Conservation (phyloP, 2,888 invertebrate genomes). For the Ectemnius lituratus region DNA sequence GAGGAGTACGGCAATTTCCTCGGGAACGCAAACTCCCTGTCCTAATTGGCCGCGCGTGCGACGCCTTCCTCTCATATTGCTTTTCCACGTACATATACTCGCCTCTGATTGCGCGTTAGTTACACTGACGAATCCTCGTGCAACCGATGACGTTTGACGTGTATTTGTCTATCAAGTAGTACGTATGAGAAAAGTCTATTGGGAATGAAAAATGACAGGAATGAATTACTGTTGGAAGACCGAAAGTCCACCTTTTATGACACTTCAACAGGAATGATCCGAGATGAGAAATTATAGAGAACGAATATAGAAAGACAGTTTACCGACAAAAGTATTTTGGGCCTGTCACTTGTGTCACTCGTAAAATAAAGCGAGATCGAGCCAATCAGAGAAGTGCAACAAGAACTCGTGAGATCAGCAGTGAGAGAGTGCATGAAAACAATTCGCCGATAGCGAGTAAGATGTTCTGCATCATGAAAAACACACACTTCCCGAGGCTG, state of each 20-base stretch:
- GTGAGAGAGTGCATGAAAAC: neutral
- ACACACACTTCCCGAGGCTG: too few species aligned
- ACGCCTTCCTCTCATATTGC: neutral
- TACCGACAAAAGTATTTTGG: too few species aligned
- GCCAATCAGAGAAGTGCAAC: too few species aligned
- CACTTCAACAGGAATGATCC: too few species aligned
- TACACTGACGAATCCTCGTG: neutral
- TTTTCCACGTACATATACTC: neutral
- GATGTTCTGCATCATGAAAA: neutral
- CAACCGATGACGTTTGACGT: neutral
- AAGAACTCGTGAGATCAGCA: neutral
- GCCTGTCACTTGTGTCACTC: too few species aligned
- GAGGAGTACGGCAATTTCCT: slow-evolving; percentile 5
- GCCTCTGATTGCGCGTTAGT: neutral
- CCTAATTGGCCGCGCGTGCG: slow-evolving; percentile 5
- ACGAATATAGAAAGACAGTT: too few species aligned
- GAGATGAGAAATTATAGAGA: too few species aligned
- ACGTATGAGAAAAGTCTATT: neutral
- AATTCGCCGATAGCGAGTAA: neutral
- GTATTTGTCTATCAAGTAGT: neutral
- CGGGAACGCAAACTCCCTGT: neutral
- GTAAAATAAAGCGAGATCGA: too few species aligned
- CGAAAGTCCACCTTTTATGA: too few species aligned
- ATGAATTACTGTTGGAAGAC: too few species aligned
- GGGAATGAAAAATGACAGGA: too few species aligned